Conservation (phyloP, 2,888 invertebrate genomes). For the Parascotia fuliginaria region DNA sequence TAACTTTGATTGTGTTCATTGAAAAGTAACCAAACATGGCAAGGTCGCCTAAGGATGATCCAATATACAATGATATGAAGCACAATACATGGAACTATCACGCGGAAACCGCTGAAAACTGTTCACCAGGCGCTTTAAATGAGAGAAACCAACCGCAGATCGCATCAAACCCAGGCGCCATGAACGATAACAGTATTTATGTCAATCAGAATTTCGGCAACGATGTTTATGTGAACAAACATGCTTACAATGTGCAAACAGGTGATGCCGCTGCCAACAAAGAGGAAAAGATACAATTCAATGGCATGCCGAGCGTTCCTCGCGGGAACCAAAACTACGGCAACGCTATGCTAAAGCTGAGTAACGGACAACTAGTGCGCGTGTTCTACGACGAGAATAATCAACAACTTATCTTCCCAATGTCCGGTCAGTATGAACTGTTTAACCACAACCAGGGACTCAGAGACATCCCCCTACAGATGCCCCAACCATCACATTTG, state of each 20-base stretch:
- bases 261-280: constrained; percentile 61
- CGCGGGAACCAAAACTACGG: constrained; percentile 72
- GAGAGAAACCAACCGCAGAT: constrained; percentile 67
- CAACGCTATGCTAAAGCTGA: constrained; percentile 77
- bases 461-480: constrained; percentile 67
- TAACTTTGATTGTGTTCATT: constrained; percentile 54
- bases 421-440: constrained; percentile 78
- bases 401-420: constrained; percentile 77
- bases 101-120: constrained; percentile 70
- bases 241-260: constrained; percentile 64
- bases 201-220: constrained; percentile 63
- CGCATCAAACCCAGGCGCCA: constrained; percentile 56
- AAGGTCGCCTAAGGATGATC: constrained; percentile 83
- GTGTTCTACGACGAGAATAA: constrained; percentile 80
- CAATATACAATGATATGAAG: constrained; percentile 75
- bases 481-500: constrained; percentile 64
- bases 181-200: constrained; percentile 72
- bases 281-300: constrained; percentile 68
- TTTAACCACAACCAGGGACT: constrained; percentile 74
- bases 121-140: constrained; percentile 65
- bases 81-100: constrained; percentile 80
- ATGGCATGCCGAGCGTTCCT: constrained; percentile 58
- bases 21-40: constrained; percentile 77
- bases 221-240: constrained; percentile 76
- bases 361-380: constrained; percentile 76